Conservation (phyloP, 2,888 invertebrate genomes). For the Pheosia tremula region DNA sequence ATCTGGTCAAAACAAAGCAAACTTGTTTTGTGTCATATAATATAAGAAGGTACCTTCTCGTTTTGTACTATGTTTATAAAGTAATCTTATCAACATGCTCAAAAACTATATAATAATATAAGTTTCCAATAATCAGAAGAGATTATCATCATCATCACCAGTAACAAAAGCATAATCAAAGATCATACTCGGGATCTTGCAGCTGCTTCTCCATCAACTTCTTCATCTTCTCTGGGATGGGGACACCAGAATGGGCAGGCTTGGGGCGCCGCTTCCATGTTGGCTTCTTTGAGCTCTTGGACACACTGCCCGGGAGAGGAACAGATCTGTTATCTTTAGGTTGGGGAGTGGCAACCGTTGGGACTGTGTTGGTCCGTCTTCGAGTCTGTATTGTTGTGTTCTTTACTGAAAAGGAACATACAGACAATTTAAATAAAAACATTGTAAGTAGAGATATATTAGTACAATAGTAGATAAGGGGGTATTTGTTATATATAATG, state of each 20-base stretch:
- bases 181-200: conserved; percentile 47
- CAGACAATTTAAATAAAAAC: not conserved
- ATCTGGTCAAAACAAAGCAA: no score
- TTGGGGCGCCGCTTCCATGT: conserved; percentile 64
- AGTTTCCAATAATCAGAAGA: conserved; percentile 1
- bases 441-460: no score
- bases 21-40: no score
- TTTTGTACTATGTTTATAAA: no score
- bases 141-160: conserved; percentile 1
- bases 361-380: conserved; percentile 55
- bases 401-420: conserved; percentile 47
- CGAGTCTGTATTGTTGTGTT: conserved; percentile 38
- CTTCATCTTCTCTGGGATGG: conserved; percentile 73
- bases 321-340: conserved; percentile 58
- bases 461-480: no score
- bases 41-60: no score
- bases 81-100: not conserved
- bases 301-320: conserved; percentile 50
- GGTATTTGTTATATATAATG: no score
- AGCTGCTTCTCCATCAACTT: conserved; percentile 56
- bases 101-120: not conserved
- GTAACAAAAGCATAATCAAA: conserved; percentile 25
- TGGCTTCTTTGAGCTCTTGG: conserved; percentile 62
- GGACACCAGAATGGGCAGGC: conserved; percentile 76
- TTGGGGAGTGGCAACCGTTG: conserved; percentile 59